phyloP scores from a whole-genome alignment of 1,140 invertebrate species.

The Scaptodrosophila lebanonensis region DNA sequence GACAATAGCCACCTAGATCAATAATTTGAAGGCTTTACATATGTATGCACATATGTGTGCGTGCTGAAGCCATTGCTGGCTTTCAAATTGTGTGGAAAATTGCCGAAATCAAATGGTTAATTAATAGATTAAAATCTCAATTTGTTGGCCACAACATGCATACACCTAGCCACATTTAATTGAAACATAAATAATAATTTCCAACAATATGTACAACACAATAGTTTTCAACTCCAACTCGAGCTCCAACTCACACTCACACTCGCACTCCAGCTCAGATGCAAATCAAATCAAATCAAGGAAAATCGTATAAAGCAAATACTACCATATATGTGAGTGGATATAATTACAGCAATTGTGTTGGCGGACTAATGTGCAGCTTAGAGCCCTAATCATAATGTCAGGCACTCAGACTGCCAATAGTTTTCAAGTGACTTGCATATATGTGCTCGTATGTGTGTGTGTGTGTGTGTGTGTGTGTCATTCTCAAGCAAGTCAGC shows the following conservation, averaged over 20 bases:
- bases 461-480: no score
- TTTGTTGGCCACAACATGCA: constrained; percentile 35
- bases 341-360: constrained; percentile 39
- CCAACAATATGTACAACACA: constrained; percentile 11
- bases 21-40: no score
- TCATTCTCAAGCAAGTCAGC: no score
- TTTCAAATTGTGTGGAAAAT: constrained; percentile 17
- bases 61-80: no score
- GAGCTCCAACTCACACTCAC: no score
- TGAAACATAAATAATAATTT: constrained; percentile 65
- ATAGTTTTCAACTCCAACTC: no score
- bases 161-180: constrained; percentile 40
- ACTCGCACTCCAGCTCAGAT: constrained; percentile 11
- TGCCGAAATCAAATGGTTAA: constrained; percentile 55
- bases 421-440: no score
- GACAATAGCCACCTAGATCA: no score
- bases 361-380: neutral
- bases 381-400: no score
- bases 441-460: no score
- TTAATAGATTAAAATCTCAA: constrained; percentile 71
- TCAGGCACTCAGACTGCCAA: no score
- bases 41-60: no score
- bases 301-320: constrained; percentile 1
- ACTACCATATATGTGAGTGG: constrained; percentile 6
- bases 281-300: constrained; percentile 47